These are phyloP conservation scores for Rhinoraja longicauda DNA, from an alignment of 2,797 vertebrate species.

Conservation along the genomic window DNA sequence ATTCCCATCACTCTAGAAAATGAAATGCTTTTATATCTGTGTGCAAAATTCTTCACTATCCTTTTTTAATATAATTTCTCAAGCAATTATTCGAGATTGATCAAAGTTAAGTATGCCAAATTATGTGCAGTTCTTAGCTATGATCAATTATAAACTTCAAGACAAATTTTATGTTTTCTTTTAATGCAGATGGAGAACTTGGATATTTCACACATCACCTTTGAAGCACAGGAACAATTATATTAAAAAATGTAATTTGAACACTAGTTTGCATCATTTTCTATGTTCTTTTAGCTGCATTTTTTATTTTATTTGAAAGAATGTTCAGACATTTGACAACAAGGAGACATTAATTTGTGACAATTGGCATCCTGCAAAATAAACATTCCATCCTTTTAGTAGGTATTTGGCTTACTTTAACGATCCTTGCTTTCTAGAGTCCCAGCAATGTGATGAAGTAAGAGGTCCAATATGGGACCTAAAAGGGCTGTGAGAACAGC, in stretches of 20 bases:
- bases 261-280: not conserved
- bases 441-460: no score
- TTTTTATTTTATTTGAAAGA: not conserved
- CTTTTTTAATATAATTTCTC: not conserved
- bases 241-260: not conserved
- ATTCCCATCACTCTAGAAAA: not conserved
- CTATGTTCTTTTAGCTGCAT: not conserved
- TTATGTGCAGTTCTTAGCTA: not conserved
- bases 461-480: no score
- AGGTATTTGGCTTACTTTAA: not conserved
- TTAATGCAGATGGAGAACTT: not conserved
- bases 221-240: not conserved
- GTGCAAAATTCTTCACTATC: not conserved
- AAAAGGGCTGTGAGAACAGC: no score
- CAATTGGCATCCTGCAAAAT: not conserved
- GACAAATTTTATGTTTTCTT: not conserved
- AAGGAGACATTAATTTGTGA: not conserved
- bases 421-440: no score
- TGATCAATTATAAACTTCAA: not conserved
- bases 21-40: constrained; percentile 6
- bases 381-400: not conserved
- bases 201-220: not conserved
- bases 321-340: not conserved
- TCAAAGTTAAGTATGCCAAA: not conserved
- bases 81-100: not conserved